Evolutionary conservation across 64 coral and sea anemone genomes (phyloP).

Genomic region (Pachyseris speciosa): DNA sequence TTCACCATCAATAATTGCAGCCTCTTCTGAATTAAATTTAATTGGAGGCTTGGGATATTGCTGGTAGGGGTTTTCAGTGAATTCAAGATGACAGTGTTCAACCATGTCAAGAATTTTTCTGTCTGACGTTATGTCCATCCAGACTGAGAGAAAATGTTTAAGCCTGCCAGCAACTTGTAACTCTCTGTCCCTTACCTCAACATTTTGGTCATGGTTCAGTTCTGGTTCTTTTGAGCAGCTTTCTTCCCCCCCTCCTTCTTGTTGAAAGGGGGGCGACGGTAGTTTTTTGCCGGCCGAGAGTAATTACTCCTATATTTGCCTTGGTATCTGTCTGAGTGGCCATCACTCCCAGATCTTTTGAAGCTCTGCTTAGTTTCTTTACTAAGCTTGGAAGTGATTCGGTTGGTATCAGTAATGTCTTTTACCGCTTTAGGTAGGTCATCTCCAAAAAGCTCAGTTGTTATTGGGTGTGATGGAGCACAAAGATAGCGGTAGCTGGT

Average conservation of each 20-base stretch:
- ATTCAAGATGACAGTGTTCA: no score
- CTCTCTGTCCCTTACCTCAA: slow-evolving; percentile 1
- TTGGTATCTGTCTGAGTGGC: slow-evolving; percentile 24
- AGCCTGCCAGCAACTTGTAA: slow-evolving; percentile 30
- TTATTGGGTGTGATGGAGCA: slow-evolving; percentile 50
- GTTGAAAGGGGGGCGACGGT: neutral
- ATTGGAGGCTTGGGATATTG: no score
- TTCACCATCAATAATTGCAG: no score
- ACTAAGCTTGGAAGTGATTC: slow-evolving; percentile 49
- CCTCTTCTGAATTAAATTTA: no score
- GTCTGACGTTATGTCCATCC: neutral
- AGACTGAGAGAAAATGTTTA: slow-evolving; percentile 13
- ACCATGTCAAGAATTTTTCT: no score
- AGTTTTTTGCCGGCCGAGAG: slow-evolving; percentile 36
- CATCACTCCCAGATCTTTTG: slow-evolving; percentile 48
- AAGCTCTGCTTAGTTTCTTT: slow-evolving; percentile 37
- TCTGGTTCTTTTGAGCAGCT: neutral
- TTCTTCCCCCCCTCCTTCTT: neutral
- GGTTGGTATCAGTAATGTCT: slow-evolving; percentile 37
- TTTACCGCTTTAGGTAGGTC: slow-evolving; percentile 28
- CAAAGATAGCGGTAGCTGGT: no score
- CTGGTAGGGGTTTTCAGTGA: no score
- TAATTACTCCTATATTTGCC: slow-evolving; percentile 7
- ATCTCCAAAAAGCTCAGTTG: slow-evolving; percentile 52
- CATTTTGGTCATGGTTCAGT: slow-evolving; percentile 13